Base-by-base conservation (phyloP, 2,888 invertebrate genomes). In the Pandemis corylana region DNA sequence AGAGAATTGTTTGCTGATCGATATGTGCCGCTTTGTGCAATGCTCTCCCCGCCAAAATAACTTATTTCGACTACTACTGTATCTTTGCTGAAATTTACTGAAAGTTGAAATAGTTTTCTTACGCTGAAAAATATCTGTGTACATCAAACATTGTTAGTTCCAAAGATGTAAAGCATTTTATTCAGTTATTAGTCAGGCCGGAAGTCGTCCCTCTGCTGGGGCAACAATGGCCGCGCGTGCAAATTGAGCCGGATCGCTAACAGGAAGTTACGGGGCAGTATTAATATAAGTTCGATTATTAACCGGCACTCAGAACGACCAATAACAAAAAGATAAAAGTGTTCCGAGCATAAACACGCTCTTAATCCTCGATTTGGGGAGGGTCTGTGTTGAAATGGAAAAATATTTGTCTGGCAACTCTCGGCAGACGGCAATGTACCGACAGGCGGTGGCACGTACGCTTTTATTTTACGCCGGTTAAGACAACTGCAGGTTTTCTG, bases 351-450 rank as follows among this genome's bases (percentile, higher is more conserved):
- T 80, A 83, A 83, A 85, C 84, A 85, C 84, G 82, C 85, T 83
- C 86, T 88, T 92, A 91, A 93, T 92, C 90, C 92, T 86, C 90
- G 83, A 87, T 90, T 89, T 85, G 86, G 87, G 85, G 85, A 83
- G 88, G 87, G 85, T 82, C 84, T 85, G 84, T 77, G 85, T 87
- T 89, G 83, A 90, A 94, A 93, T 92, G 90, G 90, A 92, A 93
- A 94, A 93, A 93, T 94, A 94, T 94, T 92, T 91, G 93, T 94
- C 93, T 93, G 93, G 87, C 78, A 78, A 65, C 74, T 66, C 65
- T 74, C 71, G 73, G 66, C 70, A 59, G 65, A 44, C 62, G 46
- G 15, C 42, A 20, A 51, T 49, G 68, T 56, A n/a, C 41, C 44
- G 51, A 78, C 77, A 75, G 78, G 74, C 80, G 78, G 77, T 80